Percentiles rank a stretch among this genome's conserved stretches.
Conservation (phyloP, 2,888 invertebrate species). For the Rhyacophila evoluta region DNA sequence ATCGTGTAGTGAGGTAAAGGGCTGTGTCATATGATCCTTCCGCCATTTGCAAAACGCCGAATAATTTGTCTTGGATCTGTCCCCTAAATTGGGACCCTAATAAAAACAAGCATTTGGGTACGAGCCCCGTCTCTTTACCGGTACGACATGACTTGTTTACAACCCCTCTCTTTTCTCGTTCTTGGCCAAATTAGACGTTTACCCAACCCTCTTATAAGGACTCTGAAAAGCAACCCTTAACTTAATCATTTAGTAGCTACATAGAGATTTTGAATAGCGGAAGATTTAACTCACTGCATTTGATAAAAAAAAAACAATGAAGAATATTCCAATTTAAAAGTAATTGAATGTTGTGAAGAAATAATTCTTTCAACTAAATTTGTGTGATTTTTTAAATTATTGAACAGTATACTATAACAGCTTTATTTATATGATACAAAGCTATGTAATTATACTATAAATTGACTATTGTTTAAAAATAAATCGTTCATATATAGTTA, state of each 20-base stretch:
- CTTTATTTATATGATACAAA: too few relatives aligned
- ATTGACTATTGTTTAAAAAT: too few relatives aligned
- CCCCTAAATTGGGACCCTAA: conserved; percentile 19
- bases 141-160: conserved; percentile 19
- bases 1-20: neutral
- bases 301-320: too few relatives aligned
- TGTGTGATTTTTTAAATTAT: too few relatives aligned
- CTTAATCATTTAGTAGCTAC: neutral
- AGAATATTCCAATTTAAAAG: too few relatives aligned
- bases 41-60: conserved; percentile 22
- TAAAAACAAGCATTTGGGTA: conserved; percentile 19
- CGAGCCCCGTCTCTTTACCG: conserved; percentile 4
- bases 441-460: too few relatives aligned
- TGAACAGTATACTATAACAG: too few relatives aligned
- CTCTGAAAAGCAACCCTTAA: neutral
- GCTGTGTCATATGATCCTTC: neutral
- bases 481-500: too few relatives aligned
- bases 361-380: too few relatives aligned
- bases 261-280: too few relatives aligned
- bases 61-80: conserved; percentile 22
- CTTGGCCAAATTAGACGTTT: conserved; percentile 51
- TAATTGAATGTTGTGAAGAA: too few relatives aligned
- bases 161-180: conserved; percentile 31
- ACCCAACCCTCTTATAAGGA: conserved; percentile 32
- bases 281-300: too few relatives aligned